A percentile compares a stretch with the other conserved stretches of the same genome.
Evolutionary conservation across 2,797 vertebrate genomes (phyloP).

Genomic region (Babyrousa celebensis): DNA sequence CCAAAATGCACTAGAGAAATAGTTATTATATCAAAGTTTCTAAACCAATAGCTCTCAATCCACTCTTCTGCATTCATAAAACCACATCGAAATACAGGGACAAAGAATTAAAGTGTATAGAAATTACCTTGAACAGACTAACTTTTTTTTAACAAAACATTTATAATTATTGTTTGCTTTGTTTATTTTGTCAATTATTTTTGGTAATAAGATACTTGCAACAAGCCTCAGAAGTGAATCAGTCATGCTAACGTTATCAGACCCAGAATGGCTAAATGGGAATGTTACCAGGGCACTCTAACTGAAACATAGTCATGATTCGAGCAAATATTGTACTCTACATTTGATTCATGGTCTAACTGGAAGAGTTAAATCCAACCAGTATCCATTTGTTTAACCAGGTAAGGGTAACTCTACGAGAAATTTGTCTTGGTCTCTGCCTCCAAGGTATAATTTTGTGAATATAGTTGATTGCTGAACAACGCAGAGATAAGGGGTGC

Average conservation of each 20-base stretch:
- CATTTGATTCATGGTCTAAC: neutral
- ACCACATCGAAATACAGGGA: neutral
- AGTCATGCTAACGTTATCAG: neutral
- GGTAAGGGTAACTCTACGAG: conserved; percentile 23
- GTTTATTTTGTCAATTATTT: neutral
- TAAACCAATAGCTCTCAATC: neutral
- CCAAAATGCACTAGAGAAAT: neutral
- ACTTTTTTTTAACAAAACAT: neutral
- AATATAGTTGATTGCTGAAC: neutral
- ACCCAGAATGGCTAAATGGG: neutral
- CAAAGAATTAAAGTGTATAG: neutral
- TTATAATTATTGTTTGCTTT: neutral
- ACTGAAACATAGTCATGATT: neutral
- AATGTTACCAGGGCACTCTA: neutral
- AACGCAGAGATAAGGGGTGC: neutral
- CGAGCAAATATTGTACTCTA: neutral
- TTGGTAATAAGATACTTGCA: neutral
- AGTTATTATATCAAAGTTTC: neutral
- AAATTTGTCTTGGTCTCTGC: neutral
- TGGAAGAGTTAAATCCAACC: neutral
- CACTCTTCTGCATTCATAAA: conserved; percentile 17
- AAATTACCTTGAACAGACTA: conserved; percentile 1
- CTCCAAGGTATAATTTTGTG: neutral
- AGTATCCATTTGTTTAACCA: neutral
- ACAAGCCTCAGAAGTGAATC: neutral